These are phyloP conservation scores for Ptycholaimellus sp. DNA, from an alignment of 2,888 invertebrate genomes.

Conservation along the genomic window DNA sequence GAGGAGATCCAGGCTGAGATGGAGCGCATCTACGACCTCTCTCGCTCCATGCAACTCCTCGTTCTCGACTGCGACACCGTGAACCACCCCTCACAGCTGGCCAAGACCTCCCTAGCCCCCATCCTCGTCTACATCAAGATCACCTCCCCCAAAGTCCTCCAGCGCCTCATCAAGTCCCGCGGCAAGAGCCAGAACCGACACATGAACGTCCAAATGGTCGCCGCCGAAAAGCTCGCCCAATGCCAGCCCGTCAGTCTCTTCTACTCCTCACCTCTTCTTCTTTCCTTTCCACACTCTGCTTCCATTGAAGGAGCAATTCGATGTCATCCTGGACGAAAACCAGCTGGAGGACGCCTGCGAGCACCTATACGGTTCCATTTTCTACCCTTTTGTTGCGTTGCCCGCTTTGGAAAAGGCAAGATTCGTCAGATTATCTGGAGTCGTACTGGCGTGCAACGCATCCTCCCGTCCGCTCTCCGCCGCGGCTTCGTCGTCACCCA, in stretches of 20 bases:
- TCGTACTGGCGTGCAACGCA: conserved; percentile 91
- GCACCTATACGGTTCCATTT: no score
- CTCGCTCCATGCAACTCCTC: conserved; percentile 58
- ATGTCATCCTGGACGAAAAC: conserved; percentile 41
- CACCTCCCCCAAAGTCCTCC: conserved; percentile 67
- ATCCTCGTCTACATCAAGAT: conserved; percentile 94
- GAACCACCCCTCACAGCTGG: conserved; percentile 93
- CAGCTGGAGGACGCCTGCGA: conserved; percentile 93
- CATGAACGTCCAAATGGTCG: conserved; percentile 90
- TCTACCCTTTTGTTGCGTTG: no score
- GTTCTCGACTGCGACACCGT: conserved; percentile 97
- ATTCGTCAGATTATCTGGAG: conserved; percentile 89
- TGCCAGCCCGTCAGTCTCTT: conserved; percentile 43
- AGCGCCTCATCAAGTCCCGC: conserved; percentile 75
- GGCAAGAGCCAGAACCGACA: conserved; percentile 89
- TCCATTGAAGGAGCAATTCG: conserved; percentile 6
- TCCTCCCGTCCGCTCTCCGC: conserved; percentile 33
- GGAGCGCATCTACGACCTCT: conserved; percentile 90
- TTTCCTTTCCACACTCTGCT: background rate
- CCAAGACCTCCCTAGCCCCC: conserved; percentile 89
- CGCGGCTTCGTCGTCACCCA: conserved; percentile 5
- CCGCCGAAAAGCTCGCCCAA: conserved; percentile 85
- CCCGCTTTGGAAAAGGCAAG: no score
- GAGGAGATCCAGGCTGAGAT: conserved; percentile 84
- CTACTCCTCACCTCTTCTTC: background rate